phyloP scores from a whole-genome alignment of 2,888 invertebrate genomes.

The Drosophila bunnanda region DNA sequence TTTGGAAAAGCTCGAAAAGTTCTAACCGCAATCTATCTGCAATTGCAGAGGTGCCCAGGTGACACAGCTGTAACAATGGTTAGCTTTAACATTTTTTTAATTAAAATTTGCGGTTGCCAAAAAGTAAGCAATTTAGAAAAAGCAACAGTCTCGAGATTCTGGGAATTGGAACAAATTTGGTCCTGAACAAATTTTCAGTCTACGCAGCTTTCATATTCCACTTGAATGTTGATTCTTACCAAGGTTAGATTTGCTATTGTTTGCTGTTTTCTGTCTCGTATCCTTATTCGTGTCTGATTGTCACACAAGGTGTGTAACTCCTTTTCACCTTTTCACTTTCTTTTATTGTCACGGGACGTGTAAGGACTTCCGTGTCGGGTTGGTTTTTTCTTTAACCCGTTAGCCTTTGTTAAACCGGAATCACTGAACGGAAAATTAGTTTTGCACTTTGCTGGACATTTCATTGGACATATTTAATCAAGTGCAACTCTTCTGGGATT shows the following conservation, averaged over 20 bases:
- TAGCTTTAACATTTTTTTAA: constrained; percentile 26
- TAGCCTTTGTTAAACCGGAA: constrained; percentile 7
- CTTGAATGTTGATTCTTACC: constrained; percentile 16
- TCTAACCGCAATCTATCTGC: constrained; percentile 22
- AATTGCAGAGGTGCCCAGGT: background rate
- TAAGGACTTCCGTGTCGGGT: constrained; percentile 10
- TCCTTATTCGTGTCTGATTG: constrained; percentile 13
- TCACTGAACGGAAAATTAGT: constrained; percentile 43
- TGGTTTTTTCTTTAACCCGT: constrained; percentile 10
- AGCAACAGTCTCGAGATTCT: background rate
- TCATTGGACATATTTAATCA: constrained; percentile 1
- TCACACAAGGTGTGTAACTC: constrained; percentile 11
- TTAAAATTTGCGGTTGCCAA: constrained; percentile 21
- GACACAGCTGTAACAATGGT: constrained; percentile 1
- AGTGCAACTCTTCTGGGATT: constrained; percentile 1
- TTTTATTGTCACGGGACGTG: constrained; percentile 8
- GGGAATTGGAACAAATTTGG: background rate
- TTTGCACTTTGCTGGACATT: constrained; percentile 20
- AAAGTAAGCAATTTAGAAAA: constrained; percentile 12
- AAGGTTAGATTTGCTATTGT: constrained; percentile 26
- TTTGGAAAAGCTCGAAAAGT: background rate
- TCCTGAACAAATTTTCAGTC: constrained; percentile 20
- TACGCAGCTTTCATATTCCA: background rate
- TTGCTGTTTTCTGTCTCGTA: constrained; percentile 7
- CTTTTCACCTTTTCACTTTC: constrained; percentile 5